A percentile compares a stretch with the other conserved stretches of the same genome.
Conservation (phyloP, 2,888 invertebrate genomes). For the Amphimallon solstitiale region DNA sequence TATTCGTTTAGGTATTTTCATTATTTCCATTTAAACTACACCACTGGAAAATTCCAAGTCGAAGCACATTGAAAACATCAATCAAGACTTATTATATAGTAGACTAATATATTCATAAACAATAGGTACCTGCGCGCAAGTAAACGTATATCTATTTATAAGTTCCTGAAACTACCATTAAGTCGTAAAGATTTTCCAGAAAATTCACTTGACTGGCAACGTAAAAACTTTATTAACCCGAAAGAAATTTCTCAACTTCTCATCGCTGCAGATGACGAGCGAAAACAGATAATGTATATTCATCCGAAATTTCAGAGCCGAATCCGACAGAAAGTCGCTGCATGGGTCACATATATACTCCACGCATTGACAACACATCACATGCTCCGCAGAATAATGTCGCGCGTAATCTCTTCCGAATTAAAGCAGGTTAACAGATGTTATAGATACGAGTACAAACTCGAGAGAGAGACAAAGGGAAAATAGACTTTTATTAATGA, state of each 20-base stretch:
- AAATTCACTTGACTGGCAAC: not conserved
- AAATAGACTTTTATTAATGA: slow-evolving; percentile 5
- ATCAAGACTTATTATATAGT: slow-evolving; percentile 14
- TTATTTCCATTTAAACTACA: not conserved
- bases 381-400: too few relatives aligned
- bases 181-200: slow-evolving; percentile 24
- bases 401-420: too few relatives aligned
- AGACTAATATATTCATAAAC: not conserved
- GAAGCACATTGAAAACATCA: slow-evolving; percentile 13
- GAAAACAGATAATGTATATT: too few relatives aligned
- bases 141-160: slow-evolving; percentile 14
- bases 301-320: too few relatives aligned
- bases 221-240: not conserved
- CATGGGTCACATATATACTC: too few relatives aligned
- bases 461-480: not conserved
- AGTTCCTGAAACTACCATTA: not conserved
- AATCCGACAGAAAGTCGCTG: too few relatives aligned
- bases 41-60: not conserved
- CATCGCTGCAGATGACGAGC: too few relatives aligned
- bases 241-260: too few relatives aligned
- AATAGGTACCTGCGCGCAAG: not conserved
- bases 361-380: too few relatives aligned
- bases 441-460: not conserved
- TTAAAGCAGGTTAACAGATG: not conserved
- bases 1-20: too few relatives aligned